phyloP scores from a whole-genome alignment of 2,113 vertebrate species.

The Pachyramphus minor region DNA sequence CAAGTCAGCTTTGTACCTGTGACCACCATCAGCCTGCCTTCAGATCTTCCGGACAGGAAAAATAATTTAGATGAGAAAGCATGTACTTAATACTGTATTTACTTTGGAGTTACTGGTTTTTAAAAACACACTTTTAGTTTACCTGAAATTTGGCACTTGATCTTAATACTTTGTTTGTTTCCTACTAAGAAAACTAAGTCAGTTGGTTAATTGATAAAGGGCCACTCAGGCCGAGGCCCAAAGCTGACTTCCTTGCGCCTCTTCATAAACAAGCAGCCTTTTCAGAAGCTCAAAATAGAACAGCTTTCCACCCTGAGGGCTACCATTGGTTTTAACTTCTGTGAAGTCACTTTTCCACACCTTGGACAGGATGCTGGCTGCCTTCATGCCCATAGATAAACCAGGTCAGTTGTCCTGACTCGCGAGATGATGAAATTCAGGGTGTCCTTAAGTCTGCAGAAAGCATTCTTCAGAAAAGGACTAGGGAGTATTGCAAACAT shows the following conservation, averaged over 20 bases:
- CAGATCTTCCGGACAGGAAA: conserved; percentile 62
- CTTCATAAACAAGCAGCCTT: background rate
- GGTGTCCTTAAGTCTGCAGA: background rate
- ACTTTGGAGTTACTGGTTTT: background rate
- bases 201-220: conserved; percentile 1
- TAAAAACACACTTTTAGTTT: conserved; percentile 15
- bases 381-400: background rate
- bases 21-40: conserved; percentile 53
- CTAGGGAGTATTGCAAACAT: background rate
- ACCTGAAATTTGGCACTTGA: conserved; percentile 53
- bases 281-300: background rate
- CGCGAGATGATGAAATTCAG: background rate
- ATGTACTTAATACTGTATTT: conserved; percentile 47
- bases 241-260: conserved; percentile 6
- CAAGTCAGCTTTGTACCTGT: conserved; percentile 52
- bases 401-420: background rate
- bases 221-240: background rate
- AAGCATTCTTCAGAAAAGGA: background rate
- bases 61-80: conserved; percentile 57
- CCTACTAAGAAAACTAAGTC: conserved; percentile 16
- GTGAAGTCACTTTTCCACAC: conserved; percentile 50
- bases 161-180: conserved; percentile 29
- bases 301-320: conserved; percentile 20
- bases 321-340: conserved; percentile 57
- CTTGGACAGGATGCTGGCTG: background rate